phyloP scores from a whole-genome alignment of 1,140 invertebrate species.

The Megalopta genalis region DNA sequence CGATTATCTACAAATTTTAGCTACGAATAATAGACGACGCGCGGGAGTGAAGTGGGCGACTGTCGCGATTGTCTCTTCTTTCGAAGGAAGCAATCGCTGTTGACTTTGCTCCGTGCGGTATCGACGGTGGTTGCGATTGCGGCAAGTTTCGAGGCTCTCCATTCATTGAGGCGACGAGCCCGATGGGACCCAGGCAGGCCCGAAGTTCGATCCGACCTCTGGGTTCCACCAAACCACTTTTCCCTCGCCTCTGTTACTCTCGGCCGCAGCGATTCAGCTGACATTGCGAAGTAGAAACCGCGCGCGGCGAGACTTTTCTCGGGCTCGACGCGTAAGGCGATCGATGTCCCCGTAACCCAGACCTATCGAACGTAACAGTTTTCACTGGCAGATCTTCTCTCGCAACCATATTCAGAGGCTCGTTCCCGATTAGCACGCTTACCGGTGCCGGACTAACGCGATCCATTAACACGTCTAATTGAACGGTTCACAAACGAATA shows the following conservation, averaged over 20 bases:
- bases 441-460: not conserved
- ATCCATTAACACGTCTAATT: not conserved
- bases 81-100: no score
- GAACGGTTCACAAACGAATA: not conserved
- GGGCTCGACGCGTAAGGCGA: slow-evolving; percentile 56
- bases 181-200: no score
- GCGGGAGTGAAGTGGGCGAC: no score
- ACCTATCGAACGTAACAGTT: slow-evolving; percentile 72
- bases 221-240: not conserved
- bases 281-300: slow-evolving; percentile 53
- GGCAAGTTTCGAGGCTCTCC: not conserved
- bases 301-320: slow-evolving; percentile 29
- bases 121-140: not conserved
- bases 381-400: slow-evolving; percentile 69
- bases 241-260: not conserved
- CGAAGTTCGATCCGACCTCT: not conserved
- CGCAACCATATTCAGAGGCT: slow-evolving; percentile 37
- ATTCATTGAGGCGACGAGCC: not conserved
- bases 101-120: not conserved
- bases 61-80: no score
- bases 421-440: slow-evolving; percentile 33
- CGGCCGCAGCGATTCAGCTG: not conserved
- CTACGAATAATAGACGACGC: no score
- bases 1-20: no score
- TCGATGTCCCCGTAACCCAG: slow-evolving; percentile 74